Evolutionary conservation across 1,140 invertebrate genomes (phyloP).

Genomic region (Drosophila pruinosa): DNA sequence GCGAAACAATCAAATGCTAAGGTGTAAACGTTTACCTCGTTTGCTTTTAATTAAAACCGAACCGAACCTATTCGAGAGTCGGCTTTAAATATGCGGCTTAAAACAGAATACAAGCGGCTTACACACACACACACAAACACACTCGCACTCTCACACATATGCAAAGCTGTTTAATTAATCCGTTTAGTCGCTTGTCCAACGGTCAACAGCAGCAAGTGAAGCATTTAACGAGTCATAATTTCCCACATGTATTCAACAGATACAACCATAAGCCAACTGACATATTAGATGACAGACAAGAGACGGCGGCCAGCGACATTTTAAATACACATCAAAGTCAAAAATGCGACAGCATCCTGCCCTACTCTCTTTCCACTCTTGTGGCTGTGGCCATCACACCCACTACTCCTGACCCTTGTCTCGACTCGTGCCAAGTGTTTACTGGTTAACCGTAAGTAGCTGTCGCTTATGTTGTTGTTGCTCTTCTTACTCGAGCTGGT

Average conservation of each 20-base stretch:
- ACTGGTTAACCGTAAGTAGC: conserved; percentile 77
- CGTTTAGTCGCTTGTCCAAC: conserved; percentile 60
- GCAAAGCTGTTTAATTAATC: conserved; percentile 50
- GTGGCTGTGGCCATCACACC: no score
- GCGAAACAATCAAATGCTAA: conserved; percentile 6
- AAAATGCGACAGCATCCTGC: conserved; percentile 1
- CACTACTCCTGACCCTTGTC: no score
- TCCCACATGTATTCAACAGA: conserved; percentile 60
- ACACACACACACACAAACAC: background rate
- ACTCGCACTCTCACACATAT: background rate
- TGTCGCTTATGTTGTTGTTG: conserved; percentile 13
- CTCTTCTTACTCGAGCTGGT: background rate
- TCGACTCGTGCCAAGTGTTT: conserved; percentile 62
- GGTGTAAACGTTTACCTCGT: conserved; percentile 18
- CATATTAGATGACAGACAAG: no score
- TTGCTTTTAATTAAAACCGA: conserved; percentile 60
- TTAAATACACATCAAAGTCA: conserved; percentile 75
- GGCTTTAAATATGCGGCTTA: conserved; percentile 26
- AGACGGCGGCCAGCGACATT: conserved; percentile 19
- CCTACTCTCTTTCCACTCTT: background rate
- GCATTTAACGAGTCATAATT: conserved; percentile 67
- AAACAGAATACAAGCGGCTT: conserved; percentile 54
- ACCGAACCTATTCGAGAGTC: background rate
- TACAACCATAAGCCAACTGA: no score
- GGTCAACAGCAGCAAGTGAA: conserved; percentile 18